Evolutionary conservation across 2,797 vertebrate genomes (phyloP), one percentile per base, ranked within the genome.

Genomic region (Leptodactylus fallax): DNA sequence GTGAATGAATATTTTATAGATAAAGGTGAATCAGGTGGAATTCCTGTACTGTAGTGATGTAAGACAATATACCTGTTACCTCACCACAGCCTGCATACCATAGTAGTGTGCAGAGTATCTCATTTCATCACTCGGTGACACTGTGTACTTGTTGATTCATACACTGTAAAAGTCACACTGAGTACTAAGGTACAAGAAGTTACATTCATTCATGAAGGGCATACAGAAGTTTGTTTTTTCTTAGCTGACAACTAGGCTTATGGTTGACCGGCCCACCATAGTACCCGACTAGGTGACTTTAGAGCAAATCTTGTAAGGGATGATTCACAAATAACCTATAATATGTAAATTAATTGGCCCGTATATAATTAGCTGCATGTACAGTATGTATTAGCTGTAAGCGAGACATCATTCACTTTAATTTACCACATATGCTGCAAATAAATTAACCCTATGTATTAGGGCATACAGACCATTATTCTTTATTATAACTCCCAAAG

Each of bases 121-220:
- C 78, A 45, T 51, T 76, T 49, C 72, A 76, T 65, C 80, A 53
- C 36, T 61, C 13, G 9, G 12, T 69, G 21, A 67, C 16, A 61
- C 60, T 49, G 16, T n/a, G 80, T 25, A 65, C 27, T 65, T 49
- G 79, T 25, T 80, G 72, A 65, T 81, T 81, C 61, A 65, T 25
- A 23, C 60, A 63, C 12, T 65, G 60, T 47, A 21, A 81, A 81
- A 81, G 79, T 81, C 79, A 63, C 58, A 47, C 17, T 47, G 6
- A 3, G 45, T 11, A 49, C 71, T 47, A 47, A 72, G 9, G 71
- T 72, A 71, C 67, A 71, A 71, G 27, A 45, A 7, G 25, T 71
- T 49, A 21, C 47, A 17, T 72, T 8, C 36, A 72, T 47, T 71
- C 71, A 49, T 7, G 13, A 19, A 8, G 69, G 11, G 19, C 8